Evolutionary conservation across 64 coral and sea anemone species (phyloP), one percentile per base, ranked within the genome.

Genomic region (Dendrophyllia cribrosa): DNA sequence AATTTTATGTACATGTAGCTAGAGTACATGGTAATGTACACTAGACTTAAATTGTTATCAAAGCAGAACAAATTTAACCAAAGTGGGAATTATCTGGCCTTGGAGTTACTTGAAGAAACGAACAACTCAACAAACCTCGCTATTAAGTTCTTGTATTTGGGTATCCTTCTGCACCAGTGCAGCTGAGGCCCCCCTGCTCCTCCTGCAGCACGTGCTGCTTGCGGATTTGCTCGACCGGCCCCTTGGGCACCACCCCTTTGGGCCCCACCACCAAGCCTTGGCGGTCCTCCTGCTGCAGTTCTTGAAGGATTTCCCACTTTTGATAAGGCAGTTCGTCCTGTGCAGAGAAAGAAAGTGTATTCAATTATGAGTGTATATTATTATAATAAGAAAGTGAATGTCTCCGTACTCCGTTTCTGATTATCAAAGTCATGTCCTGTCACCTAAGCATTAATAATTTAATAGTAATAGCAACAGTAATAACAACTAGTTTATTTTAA

Each of bases 81-180:
- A 7, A 56, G 5, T 56, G 53, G 53, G 7, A 26, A 6, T 6
- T 34, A 7, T 53, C 16, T 19, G 12, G 60, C 2, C 19, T 59
- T 22, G 0, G 0, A 26, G 17, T 58, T 60, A 10, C 20, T 61
- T 45, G 6, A 26, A 43, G 5, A 71, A 52, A 50, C 34, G 14
- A 17, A n/a, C 3, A 68, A 50, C 7, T 56, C 17, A 73, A 75
- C 85, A 43, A 25, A 91, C 89, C 89, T 91, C 15, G 6, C 73
- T 70, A 58, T 68, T 81, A 10, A 91, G 64, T 49, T 91, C 89
- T 82, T 70, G 50, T 21, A 91, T 83, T 72, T 91, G 51, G 17
- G 50, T 17, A 72, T 91, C 89, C 52, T 74, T 91, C 20, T 91
- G 66, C 6, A 17, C 6, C 23, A 75, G 15, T 72, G 67, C 85